These are phyloP conservation scores for Terrapene triunguis DNA, from an alignment of 2,113 vertebrate species.

Conservation along the genomic window DNA sequence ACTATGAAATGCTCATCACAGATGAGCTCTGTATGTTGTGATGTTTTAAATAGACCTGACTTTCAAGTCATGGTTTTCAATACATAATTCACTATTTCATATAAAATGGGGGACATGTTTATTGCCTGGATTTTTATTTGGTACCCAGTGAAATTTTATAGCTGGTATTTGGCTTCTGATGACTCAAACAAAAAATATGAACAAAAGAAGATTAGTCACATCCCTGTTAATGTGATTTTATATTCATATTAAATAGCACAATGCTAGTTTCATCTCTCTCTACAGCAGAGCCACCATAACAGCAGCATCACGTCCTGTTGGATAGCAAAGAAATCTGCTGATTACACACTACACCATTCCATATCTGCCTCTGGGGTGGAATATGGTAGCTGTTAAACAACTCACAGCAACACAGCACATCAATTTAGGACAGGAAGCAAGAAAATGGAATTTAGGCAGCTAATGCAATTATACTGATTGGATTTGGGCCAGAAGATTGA, in stretches of 20 bases:
- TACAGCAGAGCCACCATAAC: neutral
- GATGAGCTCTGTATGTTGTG: neutral
- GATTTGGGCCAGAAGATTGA: neutral
- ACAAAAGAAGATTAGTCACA: neutral
- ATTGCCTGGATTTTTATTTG: neutral
- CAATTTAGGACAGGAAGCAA: neutral
- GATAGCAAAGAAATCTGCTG: neutral
- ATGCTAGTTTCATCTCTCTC: no score
- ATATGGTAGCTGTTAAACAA: conserved; percentile 14
- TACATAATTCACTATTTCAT: conserved; percentile 19
- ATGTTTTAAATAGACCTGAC: neutral
- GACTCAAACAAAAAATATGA: neutral
- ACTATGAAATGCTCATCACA: neutral
- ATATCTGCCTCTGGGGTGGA: conserved; percentile 23
- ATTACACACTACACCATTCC: neutral
- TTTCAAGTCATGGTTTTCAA: neutral
- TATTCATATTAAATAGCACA: neutral
- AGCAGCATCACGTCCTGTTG: neutral
- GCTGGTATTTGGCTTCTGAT: neutral
- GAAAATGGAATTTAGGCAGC: neutral
- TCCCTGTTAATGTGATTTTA: neutral
- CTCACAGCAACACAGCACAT: neutral
- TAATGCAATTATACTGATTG: neutral
- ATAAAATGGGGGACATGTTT: neutral
- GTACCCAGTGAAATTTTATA: neutral